These are phyloP conservation scores for Tetanocera ferruginea DNA, from an alignment of 2,888 invertebrate species.

Conservation along the genomic window DNA sequence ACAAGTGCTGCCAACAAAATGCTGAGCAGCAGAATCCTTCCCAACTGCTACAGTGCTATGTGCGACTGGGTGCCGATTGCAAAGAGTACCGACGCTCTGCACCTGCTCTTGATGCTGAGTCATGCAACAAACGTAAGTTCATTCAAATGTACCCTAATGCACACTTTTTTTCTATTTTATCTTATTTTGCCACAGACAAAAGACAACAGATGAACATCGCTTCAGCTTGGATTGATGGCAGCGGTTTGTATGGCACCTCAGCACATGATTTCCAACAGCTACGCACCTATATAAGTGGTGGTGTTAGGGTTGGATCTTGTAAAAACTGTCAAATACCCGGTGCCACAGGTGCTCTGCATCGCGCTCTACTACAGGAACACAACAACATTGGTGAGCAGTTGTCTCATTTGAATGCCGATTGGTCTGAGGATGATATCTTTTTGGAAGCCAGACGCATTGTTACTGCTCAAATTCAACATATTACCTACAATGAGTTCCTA, in stretches of 20 bases:
- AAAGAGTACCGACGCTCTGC: constrained; percentile 80
- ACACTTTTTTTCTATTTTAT: background rate
- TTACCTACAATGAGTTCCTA: constrained; percentile 86
- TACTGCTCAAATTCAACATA: constrained; percentile 85
- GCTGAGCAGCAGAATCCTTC: constrained; percentile 58
- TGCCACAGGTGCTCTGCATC: constrained; percentile 80
- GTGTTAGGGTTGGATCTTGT: constrained; percentile 78
- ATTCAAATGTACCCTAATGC: background rate
- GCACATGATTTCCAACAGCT: constrained; percentile 79
- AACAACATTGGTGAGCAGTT: constrained; percentile 82
- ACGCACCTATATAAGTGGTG: constrained; percentile 80
- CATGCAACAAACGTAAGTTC: constrained; percentile 76
- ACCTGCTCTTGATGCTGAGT: constrained; percentile 75
- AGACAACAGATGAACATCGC: constrained; percentile 90
- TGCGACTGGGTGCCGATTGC: constrained; percentile 71
- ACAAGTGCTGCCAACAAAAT: constrained; percentile 56
- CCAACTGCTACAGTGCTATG: constrained; percentile 74
- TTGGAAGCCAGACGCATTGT: constrained; percentile 82
- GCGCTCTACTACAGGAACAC: constrained; percentile 81
- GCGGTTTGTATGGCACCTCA: constrained; percentile 83
- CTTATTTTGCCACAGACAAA: constrained; percentile 71
- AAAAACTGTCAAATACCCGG: constrained; percentile 76
- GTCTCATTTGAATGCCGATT: constrained; percentile 79
- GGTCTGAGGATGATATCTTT: constrained; percentile 84
- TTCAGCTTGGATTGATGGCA: constrained; percentile 86